A percentile compares a stretch with the other conserved stretches of the same genome.
These are phyloP conservation scores for Podarcis raffonei DNA, from an alignment of 2,113 vertebrate genomes.

Conservation along the genomic window DNA sequence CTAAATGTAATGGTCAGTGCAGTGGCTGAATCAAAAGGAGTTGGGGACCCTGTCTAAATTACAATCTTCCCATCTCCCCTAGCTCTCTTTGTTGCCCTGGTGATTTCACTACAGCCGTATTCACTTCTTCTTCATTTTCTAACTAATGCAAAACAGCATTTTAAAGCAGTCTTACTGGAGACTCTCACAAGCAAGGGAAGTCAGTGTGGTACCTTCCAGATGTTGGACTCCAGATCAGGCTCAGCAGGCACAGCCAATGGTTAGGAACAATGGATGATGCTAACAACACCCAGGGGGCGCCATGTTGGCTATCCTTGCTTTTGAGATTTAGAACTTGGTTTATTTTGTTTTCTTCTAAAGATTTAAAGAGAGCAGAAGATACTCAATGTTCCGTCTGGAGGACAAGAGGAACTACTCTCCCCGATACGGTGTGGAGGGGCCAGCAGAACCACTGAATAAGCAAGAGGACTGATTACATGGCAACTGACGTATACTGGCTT, in stretches of 20 bases:
- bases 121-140: not conserved
- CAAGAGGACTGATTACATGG: not conserved
- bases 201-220: too few species aligned
- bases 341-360: not conserved
- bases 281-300: too few species aligned
- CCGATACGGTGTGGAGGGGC: not conserved
- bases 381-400: conserved; percentile 21
- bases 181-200: not conserved
- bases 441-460: conserved; percentile 6
- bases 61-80: not conserved
- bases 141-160: not conserved
- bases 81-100: not conserved
- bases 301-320: not conserved
- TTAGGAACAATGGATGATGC: too few species aligned
- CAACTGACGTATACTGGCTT: not conserved
- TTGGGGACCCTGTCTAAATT: not conserved
- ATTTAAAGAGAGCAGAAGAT: not conserved
- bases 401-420: not conserved
- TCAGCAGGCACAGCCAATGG: too few species aligned
- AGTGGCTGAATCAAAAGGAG: not conserved
- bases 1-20: not conserved
- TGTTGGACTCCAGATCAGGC: too few species aligned
- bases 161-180: not conserved
- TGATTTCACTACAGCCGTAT: too few species aligned
- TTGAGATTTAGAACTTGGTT: not conserved